A percentile compares a stretch with the other conserved stretches of the same genome.
Evolutionary conservation across 2,888 invertebrate species (phyloP).

Genomic region (Ormyrus pomaceus): DNA sequence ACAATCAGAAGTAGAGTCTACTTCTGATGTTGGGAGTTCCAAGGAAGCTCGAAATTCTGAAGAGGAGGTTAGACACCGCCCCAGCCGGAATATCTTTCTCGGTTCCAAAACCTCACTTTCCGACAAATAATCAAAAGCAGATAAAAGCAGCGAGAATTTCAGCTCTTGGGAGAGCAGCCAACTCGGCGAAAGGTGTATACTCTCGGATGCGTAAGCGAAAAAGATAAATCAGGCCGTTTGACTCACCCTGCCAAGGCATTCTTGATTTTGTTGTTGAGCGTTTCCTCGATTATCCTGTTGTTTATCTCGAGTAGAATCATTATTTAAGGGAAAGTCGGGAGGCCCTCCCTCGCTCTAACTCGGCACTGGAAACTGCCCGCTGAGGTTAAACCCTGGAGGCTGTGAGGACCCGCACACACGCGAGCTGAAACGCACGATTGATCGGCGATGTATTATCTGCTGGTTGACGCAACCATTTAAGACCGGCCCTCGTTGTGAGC

Average conservation of each 20-base stretch:
- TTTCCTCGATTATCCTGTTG: conserved; percentile 99
- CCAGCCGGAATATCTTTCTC: conserved; percentile 46
- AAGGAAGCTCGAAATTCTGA: no score
- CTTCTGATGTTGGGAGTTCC: no score
- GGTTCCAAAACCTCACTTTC: not conserved
- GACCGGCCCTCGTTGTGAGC: conserved; percentile 3
- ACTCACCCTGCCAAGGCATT: conserved; percentile 97
- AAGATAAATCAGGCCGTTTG: conserved; percentile 63
- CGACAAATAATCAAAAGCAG: not conserved
- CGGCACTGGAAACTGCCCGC: not conserved
- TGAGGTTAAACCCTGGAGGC: no score
- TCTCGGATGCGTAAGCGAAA: conserved; percentile 68
- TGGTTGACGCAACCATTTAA: conserved; percentile 68
- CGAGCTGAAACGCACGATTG: no score
- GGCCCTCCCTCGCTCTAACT: not conserved
- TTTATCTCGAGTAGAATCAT: conserved; percentile 99
- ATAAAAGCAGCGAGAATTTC: not conserved
- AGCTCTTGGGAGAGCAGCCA: no score
- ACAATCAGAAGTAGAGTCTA: no score
- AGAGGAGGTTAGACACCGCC: conserved; percentile 67
- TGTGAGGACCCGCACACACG: no score
- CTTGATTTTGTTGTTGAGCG: conserved; percentile 95
- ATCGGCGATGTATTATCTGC: conserved; percentile 62
- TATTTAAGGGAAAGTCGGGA: not conserved
- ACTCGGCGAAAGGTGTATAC: conserved; percentile 39